phyloP scores from a whole-genome alignment of 2,113 vertebrate genomes.

The Ammodytes marinus region DNA sequence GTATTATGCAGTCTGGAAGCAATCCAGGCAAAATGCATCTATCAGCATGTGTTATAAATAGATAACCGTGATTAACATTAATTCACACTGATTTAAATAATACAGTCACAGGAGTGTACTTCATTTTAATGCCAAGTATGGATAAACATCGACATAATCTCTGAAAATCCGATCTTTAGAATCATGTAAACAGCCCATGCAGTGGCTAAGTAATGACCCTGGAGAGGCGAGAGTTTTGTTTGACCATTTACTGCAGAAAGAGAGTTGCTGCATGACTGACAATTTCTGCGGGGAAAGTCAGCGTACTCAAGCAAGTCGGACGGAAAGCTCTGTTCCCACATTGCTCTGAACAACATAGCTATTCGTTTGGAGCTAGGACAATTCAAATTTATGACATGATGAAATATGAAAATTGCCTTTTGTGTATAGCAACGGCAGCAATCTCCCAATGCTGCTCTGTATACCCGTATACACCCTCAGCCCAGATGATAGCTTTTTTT shows the following conservation, averaged over 20 bases:
- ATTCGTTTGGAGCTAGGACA: constrained; percentile 59
- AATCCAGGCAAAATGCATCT: constrained; percentile 33
- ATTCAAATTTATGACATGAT: constrained; percentile 61
- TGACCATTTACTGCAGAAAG: constrained; percentile 53
- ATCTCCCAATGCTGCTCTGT: constrained; percentile 33
- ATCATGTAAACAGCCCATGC: constrained; percentile 33
- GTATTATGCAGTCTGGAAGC: constrained; percentile 7
- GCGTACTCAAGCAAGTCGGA: constrained; percentile 53
- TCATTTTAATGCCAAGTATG: constrained; percentile 50
- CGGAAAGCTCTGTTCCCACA: constrained; percentile 53
- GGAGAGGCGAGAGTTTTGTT: constrained; percentile 63
- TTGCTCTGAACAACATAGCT: constrained; percentile 55
- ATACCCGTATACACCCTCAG: constrained; percentile 19
- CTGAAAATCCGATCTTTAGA: constrained; percentile 65
- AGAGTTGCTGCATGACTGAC: constrained; percentile 67
- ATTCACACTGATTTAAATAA: constrained; percentile 46
- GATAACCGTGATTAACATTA: constrained; percentile 45
- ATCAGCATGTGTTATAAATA: constrained; percentile 37
- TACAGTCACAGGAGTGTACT: constrained; percentile 32
- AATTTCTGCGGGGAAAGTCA: constrained; percentile 58
- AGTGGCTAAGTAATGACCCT: constrained; percentile 54
- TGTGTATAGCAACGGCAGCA: constrained; percentile 47
- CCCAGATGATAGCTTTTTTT: constrained; percentile 22
- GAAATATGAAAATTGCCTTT: constrained; percentile 71
- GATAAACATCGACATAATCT: constrained; percentile 66